Conservation (phyloP, 53 echinoderm and acorn worm genomes). For the Crossaster papposus region DNA sequence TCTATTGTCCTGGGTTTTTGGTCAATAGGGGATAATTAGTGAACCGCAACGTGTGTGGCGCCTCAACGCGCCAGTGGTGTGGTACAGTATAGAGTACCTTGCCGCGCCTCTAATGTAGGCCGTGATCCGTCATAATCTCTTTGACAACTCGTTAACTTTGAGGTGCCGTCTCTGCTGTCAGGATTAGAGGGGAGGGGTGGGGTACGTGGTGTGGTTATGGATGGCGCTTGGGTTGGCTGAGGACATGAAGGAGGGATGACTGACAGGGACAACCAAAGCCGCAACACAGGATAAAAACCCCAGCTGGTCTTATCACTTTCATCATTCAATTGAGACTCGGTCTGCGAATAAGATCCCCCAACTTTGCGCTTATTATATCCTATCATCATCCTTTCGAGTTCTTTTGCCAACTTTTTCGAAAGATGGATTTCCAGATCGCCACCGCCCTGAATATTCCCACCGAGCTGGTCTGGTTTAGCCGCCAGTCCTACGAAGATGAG, state of each 20-base stretch:
- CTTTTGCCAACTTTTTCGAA: neutral
- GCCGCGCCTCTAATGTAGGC: neutral
- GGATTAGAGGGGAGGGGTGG: neutral
- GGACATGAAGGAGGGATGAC: neutral
- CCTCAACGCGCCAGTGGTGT: neutral
- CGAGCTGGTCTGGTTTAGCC: conserved; percentile 42
- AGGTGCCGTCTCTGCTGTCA: neutral
- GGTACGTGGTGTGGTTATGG: neutral
- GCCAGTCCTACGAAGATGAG: conserved; percentile 24
- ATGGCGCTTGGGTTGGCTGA: neutral
- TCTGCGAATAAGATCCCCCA: neutral
- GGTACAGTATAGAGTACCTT: neutral
- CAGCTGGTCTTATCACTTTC: neutral
- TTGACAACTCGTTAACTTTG: neutral
- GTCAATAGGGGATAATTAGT: neutral
- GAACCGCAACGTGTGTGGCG: neutral
- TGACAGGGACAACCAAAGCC: neutral
- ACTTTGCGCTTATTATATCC: too few relatives aligned
- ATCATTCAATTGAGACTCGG: neutral
- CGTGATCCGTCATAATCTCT: neutral
- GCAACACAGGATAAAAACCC: neutral
- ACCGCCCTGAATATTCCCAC: conserved; percentile 10
- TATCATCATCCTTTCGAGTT: neutral
- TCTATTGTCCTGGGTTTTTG: neutral
- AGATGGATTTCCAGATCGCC: conserved; percentile 43